Percentiles rank a stretch among this genome's conserved stretches.
phyloP scores from a whole-genome alignment of 2,888 invertebrate species.

The Cheilosia grossa region DNA sequence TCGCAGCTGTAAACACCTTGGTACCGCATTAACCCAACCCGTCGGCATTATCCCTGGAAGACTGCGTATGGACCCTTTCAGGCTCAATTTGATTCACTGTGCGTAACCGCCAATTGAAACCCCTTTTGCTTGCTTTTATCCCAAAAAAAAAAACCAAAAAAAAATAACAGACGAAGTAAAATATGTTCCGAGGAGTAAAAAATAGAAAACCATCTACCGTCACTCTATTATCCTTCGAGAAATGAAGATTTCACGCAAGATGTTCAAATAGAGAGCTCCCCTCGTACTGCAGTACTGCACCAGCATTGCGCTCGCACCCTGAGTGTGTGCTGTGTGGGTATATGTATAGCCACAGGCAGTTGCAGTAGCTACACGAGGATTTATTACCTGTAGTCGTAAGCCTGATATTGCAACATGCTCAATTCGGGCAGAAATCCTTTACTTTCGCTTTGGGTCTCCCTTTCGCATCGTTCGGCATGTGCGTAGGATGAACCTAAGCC shows the following conservation, averaged over 20 bases:
- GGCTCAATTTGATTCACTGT: conserved; percentile 66
- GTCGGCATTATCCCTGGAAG: neutral
- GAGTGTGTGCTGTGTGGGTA: conserved; percentile 63
- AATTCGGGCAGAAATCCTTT: conserved; percentile 67
- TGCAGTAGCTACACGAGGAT: conserved; percentile 43
- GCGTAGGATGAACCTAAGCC: conserved; percentile 44
- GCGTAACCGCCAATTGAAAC: conserved; percentile 73
- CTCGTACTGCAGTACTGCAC: conserved; percentile 3
- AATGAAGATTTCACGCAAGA: conserved; percentile 72
- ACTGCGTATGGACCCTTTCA: conserved; percentile 13
- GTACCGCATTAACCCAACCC: conserved; percentile 33
- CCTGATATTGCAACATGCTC: conserved; percentile 54
- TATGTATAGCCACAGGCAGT: conserved; percentile 48
- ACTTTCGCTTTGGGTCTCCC: conserved; percentile 67
- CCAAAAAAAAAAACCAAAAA: conserved; percentile 57
- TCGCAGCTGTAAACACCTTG: conserved; percentile 53
- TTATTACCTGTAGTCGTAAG: conserved; percentile 59
- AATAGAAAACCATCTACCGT: conserved; percentile 38
- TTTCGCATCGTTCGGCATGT: conserved; percentile 37
- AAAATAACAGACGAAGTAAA: neutral
- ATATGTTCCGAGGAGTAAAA: conserved; percentile 30
- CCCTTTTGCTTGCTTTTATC: conserved; percentile 59
- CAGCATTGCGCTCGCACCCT: conserved; percentile 26
- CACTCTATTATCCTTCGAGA: conserved; percentile 50
- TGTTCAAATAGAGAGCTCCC: conserved; percentile 62